Evolutionary conservation across 53 echinoderm and acorn worm species (phyloP).

Genomic region (Henricia sp.): DNA sequence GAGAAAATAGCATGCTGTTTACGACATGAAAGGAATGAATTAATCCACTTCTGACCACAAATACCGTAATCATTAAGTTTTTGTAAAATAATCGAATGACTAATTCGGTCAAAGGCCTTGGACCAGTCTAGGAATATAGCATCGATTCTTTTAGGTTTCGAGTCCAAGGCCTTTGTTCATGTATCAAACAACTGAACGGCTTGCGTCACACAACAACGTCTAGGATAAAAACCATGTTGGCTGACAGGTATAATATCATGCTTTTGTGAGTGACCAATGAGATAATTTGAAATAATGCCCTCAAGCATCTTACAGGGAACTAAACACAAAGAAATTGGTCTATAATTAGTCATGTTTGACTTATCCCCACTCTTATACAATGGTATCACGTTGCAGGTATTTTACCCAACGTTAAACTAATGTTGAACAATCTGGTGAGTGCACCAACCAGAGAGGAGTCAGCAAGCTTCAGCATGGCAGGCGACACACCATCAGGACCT

Average conservation of each 20-base stretch:
- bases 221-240: conserved; percentile 22
- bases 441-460: too few relatives aligned
- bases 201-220: conserved; percentile 24
- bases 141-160: conserved; percentile 10
- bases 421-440: conserved; percentile 42
- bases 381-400: conserved; percentile 16
- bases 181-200: neutral
- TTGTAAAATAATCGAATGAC: neutral
- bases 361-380: neutral
- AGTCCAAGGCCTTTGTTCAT: conserved; percentile 23
- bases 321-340: conserved; percentile 17
- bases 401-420: neutral
- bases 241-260: neutral
- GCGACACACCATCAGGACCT: too few relatives aligned
- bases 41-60: conserved; percentile 1
- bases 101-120: conserved; percentile 21
- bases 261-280: neutral
- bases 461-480: too few relatives aligned
- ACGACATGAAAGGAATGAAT: neutral
- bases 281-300: conserved; percentile 3
- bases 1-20: neutral
- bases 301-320: conserved; percentile 7
- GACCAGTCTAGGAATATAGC: conserved; percentile 24
- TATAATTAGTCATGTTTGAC: neutral
- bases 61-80: conserved; percentile 19